Base-by-base conservation (phyloP, 23 tunicate species). In the Ciona savignyi region DNA sequence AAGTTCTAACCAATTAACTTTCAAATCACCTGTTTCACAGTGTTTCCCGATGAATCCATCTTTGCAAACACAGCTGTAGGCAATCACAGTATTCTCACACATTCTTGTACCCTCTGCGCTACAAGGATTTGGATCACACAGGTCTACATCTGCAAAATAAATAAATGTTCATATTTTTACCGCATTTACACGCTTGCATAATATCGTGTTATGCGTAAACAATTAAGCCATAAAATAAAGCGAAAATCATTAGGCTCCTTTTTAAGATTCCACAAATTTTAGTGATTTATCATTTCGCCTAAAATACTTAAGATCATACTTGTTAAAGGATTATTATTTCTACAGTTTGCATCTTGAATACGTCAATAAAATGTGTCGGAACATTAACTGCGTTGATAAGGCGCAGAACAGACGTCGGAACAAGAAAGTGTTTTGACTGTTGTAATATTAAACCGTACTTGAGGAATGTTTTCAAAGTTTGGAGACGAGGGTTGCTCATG, bases 11-110 rank as follows among this genome's bases (percentile, higher is more conserved):
- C n/a, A n/a, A n/a, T n/a, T n/a, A n/a, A n/a, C n/a, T n/a, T n/a
- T n/a, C n/a, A n/a, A n/a, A n/a, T 23, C 19, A 60, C 70, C 72
- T 51, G 70, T 29, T 33, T 80, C 66, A 63, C 84, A 71, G 24
- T 23, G 56, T 1, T 20, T 2, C 6, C 79, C 77, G 30, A 30
- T 27, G 32, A 30, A 72, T 27, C 64, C 77, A 33, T 49, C 77
- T 11, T 72, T 72, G 15, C 77, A 72, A 2, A 33, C 30, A 19
- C 77, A 72, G 4, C 23, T 30, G 26, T 3, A 72, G 29, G 64
- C 25, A 27, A 11, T 33, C 27, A 30, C 33, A 11, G 32, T 25
- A 23, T 35, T 72, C 30, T 42, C 26, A 51, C 77, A 72, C n/a
- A 26, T 27, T 9, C 29, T 27, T 30, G 77, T 72, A 21, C 65